These are phyloP conservation scores for Anguilla pacifica DNA, from an alignment of 2,797 vertebrate genomes.

Conservation along the genomic window DNA sequence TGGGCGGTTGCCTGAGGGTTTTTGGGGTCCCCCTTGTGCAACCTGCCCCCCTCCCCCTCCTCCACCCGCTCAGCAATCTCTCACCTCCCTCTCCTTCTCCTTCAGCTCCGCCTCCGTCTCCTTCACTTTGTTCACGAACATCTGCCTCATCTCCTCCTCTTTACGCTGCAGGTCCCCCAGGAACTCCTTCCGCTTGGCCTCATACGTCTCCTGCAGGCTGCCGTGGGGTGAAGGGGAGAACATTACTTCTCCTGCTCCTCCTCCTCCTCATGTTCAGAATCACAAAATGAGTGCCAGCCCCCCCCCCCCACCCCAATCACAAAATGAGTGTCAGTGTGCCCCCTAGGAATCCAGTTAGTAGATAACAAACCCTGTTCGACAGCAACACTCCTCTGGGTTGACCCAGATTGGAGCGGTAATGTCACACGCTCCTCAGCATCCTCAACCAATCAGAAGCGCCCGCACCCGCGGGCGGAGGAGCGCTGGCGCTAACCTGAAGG, in stretches of 20 bases:
- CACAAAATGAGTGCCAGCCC: too few species aligned
- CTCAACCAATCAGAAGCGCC: background rate
- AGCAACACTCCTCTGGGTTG: background rate
- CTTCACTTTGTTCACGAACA: slow-evolving; percentile 99
- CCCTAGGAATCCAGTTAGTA: background rate
- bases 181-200: slow-evolving; percentile 98
- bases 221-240: background rate
- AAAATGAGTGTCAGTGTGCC: too few species aligned
- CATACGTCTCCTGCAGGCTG: slow-evolving; percentile 96
- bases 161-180: slow-evolving; percentile 91
- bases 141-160: slow-evolving; percentile 98
- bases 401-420: background rate
- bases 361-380: background rate
- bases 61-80: slow-evolving; percentile 26
- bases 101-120: slow-evolving; percentile 96
- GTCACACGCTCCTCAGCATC: background rate
- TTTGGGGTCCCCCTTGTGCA: background rate
- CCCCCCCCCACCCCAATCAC: too few species aligned
- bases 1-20: background rate
- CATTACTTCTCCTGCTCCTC: background rate
- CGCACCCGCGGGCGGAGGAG: background rate
- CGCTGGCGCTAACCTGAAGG: slow-evolving; percentile 72
- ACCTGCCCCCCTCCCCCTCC: too few species aligned
- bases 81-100: slow-evolving; percentile 95
- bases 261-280: too few species aligned